Evolutionary conservation across 2,888 invertebrate species (phyloP).

Genomic region (Pediacus dermestoides): DNA sequence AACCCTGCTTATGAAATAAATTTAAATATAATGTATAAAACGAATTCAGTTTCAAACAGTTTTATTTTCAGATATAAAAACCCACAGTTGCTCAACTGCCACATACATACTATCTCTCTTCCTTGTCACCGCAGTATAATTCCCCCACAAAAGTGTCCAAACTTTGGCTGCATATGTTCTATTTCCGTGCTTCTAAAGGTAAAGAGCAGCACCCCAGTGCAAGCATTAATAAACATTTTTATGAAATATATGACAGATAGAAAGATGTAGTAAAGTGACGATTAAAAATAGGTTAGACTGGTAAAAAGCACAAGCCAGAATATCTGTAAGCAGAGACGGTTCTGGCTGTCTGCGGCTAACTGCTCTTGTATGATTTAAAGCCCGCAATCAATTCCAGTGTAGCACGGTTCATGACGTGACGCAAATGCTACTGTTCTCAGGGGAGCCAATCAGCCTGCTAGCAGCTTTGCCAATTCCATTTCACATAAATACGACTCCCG

Average conservation of each 20-base stretch:
- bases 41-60: background rate
- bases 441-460: slow-evolving; percentile 41
- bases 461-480: slow-evolving; percentile 32
- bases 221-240: slow-evolving; percentile 3
- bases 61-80: slow-evolving; percentile 1
- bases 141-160: background rate
- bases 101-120: too few relatives aligned
- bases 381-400: slow-evolving; percentile 38
- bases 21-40: too few relatives aligned
- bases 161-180: background rate
- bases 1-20: too few relatives aligned
- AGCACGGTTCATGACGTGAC: slow-evolving; percentile 41
- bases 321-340: slow-evolving; percentile 29
- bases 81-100: background rate
- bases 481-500: slow-evolving; percentile 25
- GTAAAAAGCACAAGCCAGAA: slow-evolving; percentile 22
- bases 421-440: slow-evolving; percentile 43
- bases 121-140: slow-evolving; percentile 4
- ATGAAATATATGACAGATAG: slow-evolving; percentile 5
- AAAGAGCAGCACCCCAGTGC: too few relatives aligned
- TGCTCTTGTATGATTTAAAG: slow-evolving; percentile 43
- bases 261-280: slow-evolving; percentile 15
- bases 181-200: background rate
- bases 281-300: slow-evolving; percentile 21
- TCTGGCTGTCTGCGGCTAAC: slow-evolving; percentile 40